These are phyloP conservation scores for Stegodyphus dumicola DNA, from an alignment of 1,140 invertebrate genomes.

Conservation along the genomic window DNA sequence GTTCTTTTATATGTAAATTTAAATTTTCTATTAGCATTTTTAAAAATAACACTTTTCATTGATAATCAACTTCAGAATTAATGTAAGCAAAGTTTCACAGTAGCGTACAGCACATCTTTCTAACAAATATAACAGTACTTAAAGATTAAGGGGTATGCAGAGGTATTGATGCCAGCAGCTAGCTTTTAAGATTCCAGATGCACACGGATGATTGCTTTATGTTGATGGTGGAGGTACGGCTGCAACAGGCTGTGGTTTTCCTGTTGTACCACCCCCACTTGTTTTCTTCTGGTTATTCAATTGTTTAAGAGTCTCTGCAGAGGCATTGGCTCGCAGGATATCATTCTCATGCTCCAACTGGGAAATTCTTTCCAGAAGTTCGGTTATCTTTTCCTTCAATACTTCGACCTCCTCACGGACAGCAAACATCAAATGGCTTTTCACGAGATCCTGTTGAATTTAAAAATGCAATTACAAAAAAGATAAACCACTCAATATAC, in stretches of 20 bases:
- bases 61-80: no score
- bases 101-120: no score
- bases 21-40: no score
- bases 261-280: constrained; percentile 6
- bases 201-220: background rate
- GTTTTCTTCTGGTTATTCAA: constrained; percentile 45
- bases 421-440: constrained; percentile 98
- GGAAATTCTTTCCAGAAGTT: constrained; percentile 92
- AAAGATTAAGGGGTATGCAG: constrained; percentile 24
- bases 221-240: constrained; percentile 14
- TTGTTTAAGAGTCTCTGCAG: constrained; percentile 78
- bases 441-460: constrained; percentile 84
- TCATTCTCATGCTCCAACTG: constrained; percentile 93
- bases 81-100: no score
- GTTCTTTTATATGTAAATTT: no score
- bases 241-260: constrained; percentile 9
- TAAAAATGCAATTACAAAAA: constrained; percentile 10
- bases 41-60: no score
- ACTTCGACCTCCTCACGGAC: constrained; percentile 98
- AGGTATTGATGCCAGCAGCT: constrained; percentile 22
- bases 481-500: no score
- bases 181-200: background rate
- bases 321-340: constrained; percentile 85
- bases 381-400: constrained; percentile 93
- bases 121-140: background rate